Conservation (phyloP, 64 coral and sea anemone genomes). For the Pachyseris speciosa region DNA sequence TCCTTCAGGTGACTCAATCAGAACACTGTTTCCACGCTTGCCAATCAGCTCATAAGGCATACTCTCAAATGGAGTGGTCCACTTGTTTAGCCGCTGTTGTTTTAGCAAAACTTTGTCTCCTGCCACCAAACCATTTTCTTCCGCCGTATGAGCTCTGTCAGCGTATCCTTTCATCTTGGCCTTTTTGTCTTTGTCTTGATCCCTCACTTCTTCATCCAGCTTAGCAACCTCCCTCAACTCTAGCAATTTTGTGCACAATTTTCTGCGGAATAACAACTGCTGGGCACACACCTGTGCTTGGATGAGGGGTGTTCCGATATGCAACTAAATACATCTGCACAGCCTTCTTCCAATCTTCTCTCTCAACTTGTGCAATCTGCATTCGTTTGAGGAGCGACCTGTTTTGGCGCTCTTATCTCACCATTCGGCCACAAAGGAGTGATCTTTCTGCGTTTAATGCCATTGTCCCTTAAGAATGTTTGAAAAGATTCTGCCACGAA, state of each 20-base stretch:
- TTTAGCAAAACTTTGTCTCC: conserved; percentile 5
- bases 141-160: no score
- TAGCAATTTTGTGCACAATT: no score
- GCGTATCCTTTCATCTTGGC: neutral
- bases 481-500: neutral
- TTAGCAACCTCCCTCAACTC: neutral
- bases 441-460: no score
- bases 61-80: neutral
- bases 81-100: neutral
- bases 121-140: no score
- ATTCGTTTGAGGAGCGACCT: neutral
- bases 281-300: no score
- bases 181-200: neutral
- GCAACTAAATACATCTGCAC: no score
- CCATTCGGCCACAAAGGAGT: no score
- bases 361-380: neutral
- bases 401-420: neutral
- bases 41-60: neutral
- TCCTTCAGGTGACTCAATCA: neutral
- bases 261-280: no score
- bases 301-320: no score
- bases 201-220: conserved; percentile 6
- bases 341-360: no score
- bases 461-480: no score
- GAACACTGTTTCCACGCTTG: neutral